phyloP scores from a whole-genome alignment of 2,888 invertebrate species.

The Rutpela maculata region DNA sequence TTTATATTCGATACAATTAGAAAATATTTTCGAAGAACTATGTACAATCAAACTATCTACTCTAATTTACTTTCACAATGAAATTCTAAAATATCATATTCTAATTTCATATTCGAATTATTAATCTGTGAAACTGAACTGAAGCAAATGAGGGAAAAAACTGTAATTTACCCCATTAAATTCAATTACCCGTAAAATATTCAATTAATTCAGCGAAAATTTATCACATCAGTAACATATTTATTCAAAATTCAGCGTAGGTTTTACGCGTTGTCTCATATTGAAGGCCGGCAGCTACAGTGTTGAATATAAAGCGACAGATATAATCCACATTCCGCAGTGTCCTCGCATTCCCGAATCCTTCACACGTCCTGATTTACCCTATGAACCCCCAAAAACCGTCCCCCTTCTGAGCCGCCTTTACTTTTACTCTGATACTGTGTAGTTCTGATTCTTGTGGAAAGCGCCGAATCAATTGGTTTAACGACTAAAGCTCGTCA shows the following conservation, averaged over 20 bases:
- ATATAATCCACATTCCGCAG: conserved; percentile 65
- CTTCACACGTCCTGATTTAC: conserved; percentile 56
- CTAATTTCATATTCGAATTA: not conserved
- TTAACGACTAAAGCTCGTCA: conserved; percentile 17
- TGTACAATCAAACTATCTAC: too few relatives aligned
- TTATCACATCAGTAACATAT: conserved; percentile 25
- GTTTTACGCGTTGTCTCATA: conserved; percentile 57
- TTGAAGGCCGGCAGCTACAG: conserved; percentile 58
- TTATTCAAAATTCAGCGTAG: conserved; percentile 44
- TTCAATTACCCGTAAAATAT: conserved; percentile 14
- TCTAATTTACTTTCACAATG: too few relatives aligned
- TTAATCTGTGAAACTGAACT: not conserved
- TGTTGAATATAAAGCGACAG: conserved; percentile 66
- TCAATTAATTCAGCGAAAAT: conserved; percentile 23
- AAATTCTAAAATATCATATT: not conserved
- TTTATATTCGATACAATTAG: too few relatives aligned
- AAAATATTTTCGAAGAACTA: too few relatives aligned
- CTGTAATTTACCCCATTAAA: not conserved
- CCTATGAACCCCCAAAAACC: conserved; percentile 26
- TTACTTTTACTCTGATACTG: conserved; percentile 16
- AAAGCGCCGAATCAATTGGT: not conserved
- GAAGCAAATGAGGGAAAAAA: not conserved
- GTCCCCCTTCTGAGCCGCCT: not conserved
- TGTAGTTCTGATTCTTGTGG: conserved; percentile 6
- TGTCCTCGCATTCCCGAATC: conserved; percentile 64